These are phyloP conservation scores for Huso huso DNA, from an alignment of 2,797 vertebrate genomes.

Conservation along the genomic window DNA sequence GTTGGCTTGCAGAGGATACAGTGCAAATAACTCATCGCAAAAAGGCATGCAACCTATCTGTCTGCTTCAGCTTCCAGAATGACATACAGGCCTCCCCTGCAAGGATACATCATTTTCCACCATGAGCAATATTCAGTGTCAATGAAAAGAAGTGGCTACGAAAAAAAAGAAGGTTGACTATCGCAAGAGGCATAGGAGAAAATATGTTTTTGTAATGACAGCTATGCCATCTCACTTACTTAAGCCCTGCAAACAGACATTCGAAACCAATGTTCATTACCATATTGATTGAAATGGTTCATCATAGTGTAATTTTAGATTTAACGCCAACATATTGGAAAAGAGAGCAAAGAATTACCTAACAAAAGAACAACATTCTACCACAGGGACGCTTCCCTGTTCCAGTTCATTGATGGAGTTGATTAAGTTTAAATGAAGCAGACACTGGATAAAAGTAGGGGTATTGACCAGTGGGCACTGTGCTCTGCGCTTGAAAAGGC, in stretches of 20 bases:
- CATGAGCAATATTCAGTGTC: constrained; percentile 74
- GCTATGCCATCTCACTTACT: constrained; percentile 52
- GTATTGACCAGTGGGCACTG: constrained; percentile 90
- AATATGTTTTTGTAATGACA: constrained; percentile 58
- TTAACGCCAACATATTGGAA: constrained; percentile 78
- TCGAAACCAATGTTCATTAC: constrained; percentile 88
- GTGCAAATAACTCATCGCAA: constrained; percentile 82
- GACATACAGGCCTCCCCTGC: constrained; percentile 68
- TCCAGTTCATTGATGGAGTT: constrained; percentile 99
- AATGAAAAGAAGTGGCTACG: constrained; percentile 55
- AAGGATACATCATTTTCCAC: constrained; percentile 81
- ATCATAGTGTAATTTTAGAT: constrained; percentile 89
- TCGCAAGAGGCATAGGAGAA: constrained; percentile 38
- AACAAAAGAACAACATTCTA: constrained; percentile 94
- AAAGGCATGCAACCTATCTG: constrained; percentile 60
- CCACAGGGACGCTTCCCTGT: constrained; percentile 84
- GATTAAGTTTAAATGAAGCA: constrained; percentile 99
- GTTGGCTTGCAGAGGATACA: constrained; percentile 72
- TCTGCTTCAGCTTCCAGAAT: constrained; percentile 68
- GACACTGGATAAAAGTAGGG: constrained; percentile 97
- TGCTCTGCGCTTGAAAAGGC: constrained; percentile 80
- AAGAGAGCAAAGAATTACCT: constrained; percentile 87
- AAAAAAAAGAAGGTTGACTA: constrained; percentile 39
- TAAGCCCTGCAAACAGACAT: constrained; percentile 65
- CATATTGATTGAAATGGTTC: constrained; percentile 99